A percentile compares a stretch with the other conserved stretches of the same genome.
Evolutionary conservation across 1,140 invertebrate genomes (phyloP).

Genomic region (Zaprionus ghesquierei): DNA sequence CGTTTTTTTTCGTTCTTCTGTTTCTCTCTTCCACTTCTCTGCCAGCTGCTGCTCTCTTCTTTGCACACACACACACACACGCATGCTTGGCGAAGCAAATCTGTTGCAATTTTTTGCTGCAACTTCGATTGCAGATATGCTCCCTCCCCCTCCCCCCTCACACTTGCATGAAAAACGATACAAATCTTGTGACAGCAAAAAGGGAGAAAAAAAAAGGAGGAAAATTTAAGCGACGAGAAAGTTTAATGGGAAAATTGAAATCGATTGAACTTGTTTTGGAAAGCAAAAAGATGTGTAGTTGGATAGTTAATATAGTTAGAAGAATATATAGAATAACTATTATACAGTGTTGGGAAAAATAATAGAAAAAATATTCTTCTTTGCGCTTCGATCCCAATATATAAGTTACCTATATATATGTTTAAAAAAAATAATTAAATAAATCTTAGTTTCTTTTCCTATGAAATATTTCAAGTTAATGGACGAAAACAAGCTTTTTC

Average conservation of each 20-base stretch:
- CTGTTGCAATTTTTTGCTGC: constrained; percentile 31
- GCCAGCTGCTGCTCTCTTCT: neutral
- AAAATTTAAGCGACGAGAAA: neutral
- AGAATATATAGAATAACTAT: too few species aligned
- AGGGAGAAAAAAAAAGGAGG: too few species aligned
- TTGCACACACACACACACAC: neutral
- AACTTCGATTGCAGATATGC: constrained; percentile 38
- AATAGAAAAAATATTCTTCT: too few species aligned
- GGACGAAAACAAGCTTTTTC: too few species aligned
- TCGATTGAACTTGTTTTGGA: neutral
- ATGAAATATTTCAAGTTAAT: too few species aligned
- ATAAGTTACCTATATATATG: too few species aligned
- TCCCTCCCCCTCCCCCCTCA: too few species aligned
- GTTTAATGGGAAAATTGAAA: neutral
- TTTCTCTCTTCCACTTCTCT: neutral
- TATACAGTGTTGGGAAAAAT: too few species aligned
- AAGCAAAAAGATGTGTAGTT: neutral
- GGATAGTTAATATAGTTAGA: neutral
- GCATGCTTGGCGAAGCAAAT: constrained; percentile 64
- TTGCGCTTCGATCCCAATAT: too few species aligned
- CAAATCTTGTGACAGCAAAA: constrained; percentile 12
- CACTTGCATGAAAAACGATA: neutral
- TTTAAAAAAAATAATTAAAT: too few species aligned
- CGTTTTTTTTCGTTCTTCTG: neutral
- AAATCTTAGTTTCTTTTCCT: too few species aligned